Base-by-base conservation (phyloP, 2,888 invertebrate genomes). In the Aphidius colemani region DNA sequence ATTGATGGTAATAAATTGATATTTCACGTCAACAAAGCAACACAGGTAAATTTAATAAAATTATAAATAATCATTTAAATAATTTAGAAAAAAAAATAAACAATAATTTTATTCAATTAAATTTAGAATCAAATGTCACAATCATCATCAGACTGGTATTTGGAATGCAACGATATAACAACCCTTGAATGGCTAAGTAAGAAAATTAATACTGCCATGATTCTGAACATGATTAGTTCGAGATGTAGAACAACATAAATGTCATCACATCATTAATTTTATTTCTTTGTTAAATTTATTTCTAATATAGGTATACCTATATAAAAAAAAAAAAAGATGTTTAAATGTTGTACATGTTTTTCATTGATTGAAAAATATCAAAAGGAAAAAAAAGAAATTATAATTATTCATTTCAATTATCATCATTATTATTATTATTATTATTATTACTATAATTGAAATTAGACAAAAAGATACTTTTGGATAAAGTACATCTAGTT, bases 171-270 rank as follows among this genome's bases (percentile, higher is more conserved):
- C 8, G 89, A 92, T 65, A 83, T 84, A 2, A 86, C 88, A 53
- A 85, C 88, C 11, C 83, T 92, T 61, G 82, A 83, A 11, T 93
- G 92, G 92, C 83, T 93, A 40, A 89, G 89, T 72, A 86, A 87
- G 66, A 90, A 91, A 84, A 88, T 93, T 63, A 90, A 92, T 77
- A 89, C 88, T 75, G 91, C 90, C 1, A 88, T 92, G 75, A 88
- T 91, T 63, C 84, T 90, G 45, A 90, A 90, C 59, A 86, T 91
- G 85, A 65, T 65, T 51, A 65, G 61, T 18, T 65, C 65, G 39
- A 50, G 65, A 48, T 65, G 45, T 90, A 91, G 78, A 90, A 90
- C 76, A 90, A 73, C 67, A 72, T 75, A 66, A 77, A 75, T 69
- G 70, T 75, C 11, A 48, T 11, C 13, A 13, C 7, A 13, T 48